Evolutionary conservation across 1,140 invertebrate species (phyloP).

Genomic region (Drosophila sulfurigaster): DNA sequence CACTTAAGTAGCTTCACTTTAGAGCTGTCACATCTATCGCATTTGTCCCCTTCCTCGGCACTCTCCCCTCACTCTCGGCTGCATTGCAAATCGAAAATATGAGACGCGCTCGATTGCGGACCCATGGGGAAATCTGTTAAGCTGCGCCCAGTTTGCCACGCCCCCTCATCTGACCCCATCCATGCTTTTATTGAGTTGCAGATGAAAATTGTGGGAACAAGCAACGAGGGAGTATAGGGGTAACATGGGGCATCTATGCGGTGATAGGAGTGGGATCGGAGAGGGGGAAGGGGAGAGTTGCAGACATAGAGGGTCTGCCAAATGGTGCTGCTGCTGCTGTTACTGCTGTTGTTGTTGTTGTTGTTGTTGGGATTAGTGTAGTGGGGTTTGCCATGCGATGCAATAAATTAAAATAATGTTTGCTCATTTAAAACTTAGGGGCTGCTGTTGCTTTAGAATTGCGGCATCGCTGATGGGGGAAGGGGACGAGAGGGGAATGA

Average conservation of each 20-base stretch:
- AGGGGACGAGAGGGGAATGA: neutral
- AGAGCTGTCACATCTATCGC: neutral
- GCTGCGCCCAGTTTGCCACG: constrained; percentile 8
- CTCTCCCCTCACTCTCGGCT: neutral
- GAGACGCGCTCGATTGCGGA: constrained; percentile 31
- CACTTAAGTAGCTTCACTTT: constrained; percentile 18
- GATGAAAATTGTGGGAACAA: constrained; percentile 28
- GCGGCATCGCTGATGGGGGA: too few species aligned
- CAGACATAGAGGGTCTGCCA: constrained; percentile 4
- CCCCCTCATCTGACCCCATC: neutral
- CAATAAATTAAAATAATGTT: constrained; percentile 70
- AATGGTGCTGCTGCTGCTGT: constrained; percentile 12
- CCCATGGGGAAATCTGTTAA: constrained; percentile 35
- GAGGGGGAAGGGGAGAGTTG: neutral
- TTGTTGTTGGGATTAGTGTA: constrained; percentile 48
- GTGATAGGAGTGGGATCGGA: neutral
- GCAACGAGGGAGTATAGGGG: neutral
- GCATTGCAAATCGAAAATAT: constrained; percentile 41
- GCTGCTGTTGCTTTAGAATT: constrained; percentile 13
- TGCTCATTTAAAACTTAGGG: constrained; percentile 66
- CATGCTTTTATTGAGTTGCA: constrained; percentile 24
- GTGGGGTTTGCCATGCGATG: constrained; percentile 38
- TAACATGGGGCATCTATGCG: constrained; percentile 12
- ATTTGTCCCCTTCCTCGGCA: neutral
- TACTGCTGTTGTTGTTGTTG: constrained; percentile 18